Percentiles rank a stretch among this genome's conserved stretches.
phyloP scores from a whole-genome alignment of 2,113 vertebrate genomes.

The Caranx ignobilis region DNA sequence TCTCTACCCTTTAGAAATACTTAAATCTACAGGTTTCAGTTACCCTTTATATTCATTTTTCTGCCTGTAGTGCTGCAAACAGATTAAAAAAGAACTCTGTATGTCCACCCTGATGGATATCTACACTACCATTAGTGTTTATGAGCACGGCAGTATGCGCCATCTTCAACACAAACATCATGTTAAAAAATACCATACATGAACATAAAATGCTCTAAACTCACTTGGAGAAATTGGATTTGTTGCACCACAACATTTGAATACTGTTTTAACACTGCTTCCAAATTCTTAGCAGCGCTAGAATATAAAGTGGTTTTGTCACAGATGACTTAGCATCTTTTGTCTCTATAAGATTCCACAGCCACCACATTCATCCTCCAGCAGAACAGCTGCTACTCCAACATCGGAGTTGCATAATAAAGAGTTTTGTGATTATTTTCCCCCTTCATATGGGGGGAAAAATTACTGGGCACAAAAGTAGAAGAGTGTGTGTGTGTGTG shows the following conservation, averaged over 20 bases:
- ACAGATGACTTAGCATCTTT: not conserved
- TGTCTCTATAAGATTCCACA: conserved; percentile 1
- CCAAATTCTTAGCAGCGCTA: not conserved
- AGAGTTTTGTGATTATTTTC: not conserved
- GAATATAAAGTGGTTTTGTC: not conserved
- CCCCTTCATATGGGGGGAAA: not conserved
- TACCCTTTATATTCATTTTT: too few relatives aligned
- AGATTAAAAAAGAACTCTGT: not conserved
- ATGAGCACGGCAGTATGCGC: too few relatives aligned
- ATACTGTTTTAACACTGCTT: not conserved
- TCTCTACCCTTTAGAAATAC: too few relatives aligned
- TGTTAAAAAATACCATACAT: not conserved
- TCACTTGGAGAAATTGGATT: not conserved
- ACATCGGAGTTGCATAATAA: not conserved
- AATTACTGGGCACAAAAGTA: not conserved
- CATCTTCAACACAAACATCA: not conserved
- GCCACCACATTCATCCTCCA: not conserved
- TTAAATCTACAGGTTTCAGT: too few relatives aligned
- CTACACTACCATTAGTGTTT: too few relatives aligned
- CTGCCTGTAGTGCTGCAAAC: not conserved
- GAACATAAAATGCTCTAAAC: too few relatives aligned
- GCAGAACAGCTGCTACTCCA: not conserved
- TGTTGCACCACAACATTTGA: conserved; percentile 5
- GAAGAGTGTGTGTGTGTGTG: not conserved
- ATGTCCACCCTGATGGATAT: not conserved